Percentiles rank a stretch among this genome's conserved stretches.
These are phyloP conservation scores for Mamestra brassicae DNA, from an alignment of 2,888 invertebrate species.

Conservation along the genomic window DNA sequence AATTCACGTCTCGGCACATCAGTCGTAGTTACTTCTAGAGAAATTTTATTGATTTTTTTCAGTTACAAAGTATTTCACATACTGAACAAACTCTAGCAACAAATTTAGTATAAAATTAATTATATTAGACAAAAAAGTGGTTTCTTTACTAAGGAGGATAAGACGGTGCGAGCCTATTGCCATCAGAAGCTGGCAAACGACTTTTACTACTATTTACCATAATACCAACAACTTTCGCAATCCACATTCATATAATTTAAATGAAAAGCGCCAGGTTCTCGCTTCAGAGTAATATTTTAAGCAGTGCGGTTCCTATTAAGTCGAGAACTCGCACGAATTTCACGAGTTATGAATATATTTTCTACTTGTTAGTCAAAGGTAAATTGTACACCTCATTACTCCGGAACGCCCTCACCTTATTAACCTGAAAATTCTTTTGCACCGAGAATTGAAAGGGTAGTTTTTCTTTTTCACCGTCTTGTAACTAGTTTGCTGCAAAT, in stretches of 20 bases:
- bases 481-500: slow-evolving; percentile 6
- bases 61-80: no score
- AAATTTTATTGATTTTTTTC: no score
- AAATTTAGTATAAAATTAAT: no score
- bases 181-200: background rate
- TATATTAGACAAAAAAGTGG: no score
- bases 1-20: no score
- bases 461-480: slow-evolving; percentile 13
- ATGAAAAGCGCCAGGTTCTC: slow-evolving; percentile 32
- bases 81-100: no score
- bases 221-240: slow-evolving; percentile 22
- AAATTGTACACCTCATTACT: slow-evolving; percentile 63
- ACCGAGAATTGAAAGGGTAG: slow-evolving; percentile 11
- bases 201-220: slow-evolving; percentile 6
- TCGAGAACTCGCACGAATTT: slow-evolving; percentile 27
- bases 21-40: no score
- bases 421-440: slow-evolving; percentile 38
- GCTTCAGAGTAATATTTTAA: slow-evolving; percentile 31
- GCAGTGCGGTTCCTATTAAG: slow-evolving; percentile 40
- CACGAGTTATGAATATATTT: slow-evolving; percentile 59
- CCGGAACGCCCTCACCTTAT: slow-evolving; percentile 29
- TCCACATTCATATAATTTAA: slow-evolving; percentile 30
- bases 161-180: background rate
- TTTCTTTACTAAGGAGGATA: no score
- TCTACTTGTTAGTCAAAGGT: slow-evolving; percentile 63